A percentile compares a stretch with the other conserved stretches of the same genome.
Evolutionary conservation across 1,140 invertebrate species (phyloP).

Genomic region (Hormaphis cornu): DNA sequence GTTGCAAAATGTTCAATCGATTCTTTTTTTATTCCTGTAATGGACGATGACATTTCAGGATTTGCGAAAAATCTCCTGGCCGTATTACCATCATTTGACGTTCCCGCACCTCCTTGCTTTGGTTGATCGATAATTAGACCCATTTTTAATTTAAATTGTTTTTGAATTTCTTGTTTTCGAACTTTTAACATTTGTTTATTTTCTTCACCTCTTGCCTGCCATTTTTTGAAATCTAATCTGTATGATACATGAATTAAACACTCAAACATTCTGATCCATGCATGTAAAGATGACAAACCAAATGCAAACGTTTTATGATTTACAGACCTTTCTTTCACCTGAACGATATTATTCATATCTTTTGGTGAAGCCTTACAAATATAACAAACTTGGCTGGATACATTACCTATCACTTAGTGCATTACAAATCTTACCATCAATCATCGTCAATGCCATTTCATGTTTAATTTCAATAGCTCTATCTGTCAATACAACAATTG

Average conservation of each 20-base stretch:
- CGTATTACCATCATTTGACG: slow-evolving; percentile 31
- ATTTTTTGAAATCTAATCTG: slow-evolving; percentile 29
- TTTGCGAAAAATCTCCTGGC: slow-evolving; percentile 13
- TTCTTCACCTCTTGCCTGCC: slow-evolving; percentile 17
- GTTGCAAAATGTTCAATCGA: background rate
- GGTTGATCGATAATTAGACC: slow-evolving; percentile 18
- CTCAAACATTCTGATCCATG: slow-evolving; percentile 32
- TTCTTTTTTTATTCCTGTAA: background rate
- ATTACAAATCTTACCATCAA: slow-evolving; percentile 1
- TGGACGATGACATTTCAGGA: background rate
- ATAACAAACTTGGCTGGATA: slow-evolving; percentile 20
- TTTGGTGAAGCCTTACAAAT: slow-evolving; percentile 21
- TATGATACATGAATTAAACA: slow-evolving; percentile 26
- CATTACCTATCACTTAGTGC: background rate
- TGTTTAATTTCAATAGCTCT: background rate
- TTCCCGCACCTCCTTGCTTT: slow-evolving; percentile 9
- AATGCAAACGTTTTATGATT: slow-evolving; percentile 1
- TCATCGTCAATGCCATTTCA: background rate
- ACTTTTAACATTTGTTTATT: slow-evolving; percentile 19
- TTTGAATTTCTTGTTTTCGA: slow-evolving; percentile 31
- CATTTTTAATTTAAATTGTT: slow-evolving; percentile 8
- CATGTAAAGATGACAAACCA: slow-evolving; percentile 28
- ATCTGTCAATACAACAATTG: background rate
- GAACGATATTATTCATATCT: slow-evolving; percentile 28
- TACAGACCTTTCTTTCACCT: background rate